Conservation (phyloP, 1,140 invertebrate genomes). For the Drosophila ananassae region DNA sequence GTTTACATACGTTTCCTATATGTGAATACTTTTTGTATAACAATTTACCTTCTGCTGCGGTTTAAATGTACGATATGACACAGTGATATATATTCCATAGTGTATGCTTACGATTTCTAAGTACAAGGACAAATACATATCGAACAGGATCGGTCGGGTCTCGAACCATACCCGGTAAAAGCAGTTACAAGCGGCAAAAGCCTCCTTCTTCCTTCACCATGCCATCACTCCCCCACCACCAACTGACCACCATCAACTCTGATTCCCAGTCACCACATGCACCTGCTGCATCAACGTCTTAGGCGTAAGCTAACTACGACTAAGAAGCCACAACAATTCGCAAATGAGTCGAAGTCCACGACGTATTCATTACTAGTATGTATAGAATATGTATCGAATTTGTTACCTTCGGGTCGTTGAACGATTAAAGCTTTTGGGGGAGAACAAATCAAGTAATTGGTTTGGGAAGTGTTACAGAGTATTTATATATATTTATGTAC, state of each 20-base stretch:
- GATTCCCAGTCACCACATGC: neutral
- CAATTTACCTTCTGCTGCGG: conserved; percentile 36
- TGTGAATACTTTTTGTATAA: conserved; percentile 61
- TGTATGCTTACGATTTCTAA: conserved; percentile 64
- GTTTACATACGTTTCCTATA: conserved; percentile 49
- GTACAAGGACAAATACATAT: conserved; percentile 68
- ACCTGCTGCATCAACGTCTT: conserved; percentile 38
- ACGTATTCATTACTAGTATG: conserved; percentile 26
- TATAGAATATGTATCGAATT: conserved; percentile 45
- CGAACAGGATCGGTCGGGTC: conserved; percentile 43
- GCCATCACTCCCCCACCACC: conserved; percentile 29
- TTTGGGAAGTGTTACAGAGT: neutral
- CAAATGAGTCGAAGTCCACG: conserved; percentile 60
- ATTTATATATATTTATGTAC: conserved; percentile 6
- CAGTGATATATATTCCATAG: conserved; percentile 78
- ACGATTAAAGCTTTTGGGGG: conserved; percentile 74
- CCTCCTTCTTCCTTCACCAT: conserved; percentile 22
- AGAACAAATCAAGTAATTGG: conserved; percentile 36
- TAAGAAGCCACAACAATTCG: conserved; percentile 76
- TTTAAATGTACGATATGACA: conserved; percentile 83
- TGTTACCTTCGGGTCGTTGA: conserved; percentile 66
- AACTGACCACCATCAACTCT: conserved; percentile 19
- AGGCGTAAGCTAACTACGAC: conserved; percentile 66
- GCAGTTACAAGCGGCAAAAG: conserved; percentile 33
- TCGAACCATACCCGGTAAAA: conserved; percentile 11